phyloP scores from a whole-genome alignment of 2,888 invertebrate species.

The Ashinkailepas kermadecensis region DNA sequence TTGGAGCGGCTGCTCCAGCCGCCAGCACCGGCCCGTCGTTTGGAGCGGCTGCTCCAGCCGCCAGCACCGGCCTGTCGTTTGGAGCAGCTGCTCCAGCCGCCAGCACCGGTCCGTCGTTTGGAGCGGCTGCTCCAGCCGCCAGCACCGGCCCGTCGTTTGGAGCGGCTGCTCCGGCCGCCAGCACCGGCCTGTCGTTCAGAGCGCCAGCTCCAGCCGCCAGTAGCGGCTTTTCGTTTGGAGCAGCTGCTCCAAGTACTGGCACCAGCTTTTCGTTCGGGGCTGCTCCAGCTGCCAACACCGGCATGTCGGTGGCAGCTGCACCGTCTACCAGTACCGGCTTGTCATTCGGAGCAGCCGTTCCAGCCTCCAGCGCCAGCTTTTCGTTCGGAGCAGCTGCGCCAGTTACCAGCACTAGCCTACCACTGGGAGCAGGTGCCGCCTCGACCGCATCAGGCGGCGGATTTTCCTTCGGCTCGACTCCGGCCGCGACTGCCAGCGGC shows the following conservation, averaged over 20 bases:
- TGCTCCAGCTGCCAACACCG: conserved; percentile 26
- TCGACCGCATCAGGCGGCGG: no score
- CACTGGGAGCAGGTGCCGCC: neutral
- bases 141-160: conserved; percentile 36
- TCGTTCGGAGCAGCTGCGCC: conserved; percentile 5
- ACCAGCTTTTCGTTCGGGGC: conserved; percentile 27
- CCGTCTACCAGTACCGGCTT: conserved; percentile 33
- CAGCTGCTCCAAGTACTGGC: conserved; percentile 31
- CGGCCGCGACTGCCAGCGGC: conserved; percentile 19
- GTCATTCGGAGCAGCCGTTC: conserved; percentile 19
- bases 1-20: conserved; percentile 29
- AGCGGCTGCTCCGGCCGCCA: conserved; percentile 32
- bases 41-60: conserved; percentile 34
- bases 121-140: conserved; percentile 30
- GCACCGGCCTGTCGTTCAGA: conserved; percentile 32
- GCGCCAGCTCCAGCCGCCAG: neutral
- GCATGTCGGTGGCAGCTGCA: conserved; percentile 28
- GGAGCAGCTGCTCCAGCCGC: conserved; percentile 20
- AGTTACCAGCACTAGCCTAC: neutral
- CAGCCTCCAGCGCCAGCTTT: conserved; percentile 34
- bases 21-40: conserved; percentile 34
- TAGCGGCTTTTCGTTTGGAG: neutral
- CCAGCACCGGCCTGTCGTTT: conserved; percentile 31
- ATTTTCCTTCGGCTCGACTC: conserved; percentile 27
- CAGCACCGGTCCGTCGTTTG: no score